Evolutionary conservation across 2,797 vertebrate genomes (phyloP).

Genomic region (Emys orbicularis): DNA sequence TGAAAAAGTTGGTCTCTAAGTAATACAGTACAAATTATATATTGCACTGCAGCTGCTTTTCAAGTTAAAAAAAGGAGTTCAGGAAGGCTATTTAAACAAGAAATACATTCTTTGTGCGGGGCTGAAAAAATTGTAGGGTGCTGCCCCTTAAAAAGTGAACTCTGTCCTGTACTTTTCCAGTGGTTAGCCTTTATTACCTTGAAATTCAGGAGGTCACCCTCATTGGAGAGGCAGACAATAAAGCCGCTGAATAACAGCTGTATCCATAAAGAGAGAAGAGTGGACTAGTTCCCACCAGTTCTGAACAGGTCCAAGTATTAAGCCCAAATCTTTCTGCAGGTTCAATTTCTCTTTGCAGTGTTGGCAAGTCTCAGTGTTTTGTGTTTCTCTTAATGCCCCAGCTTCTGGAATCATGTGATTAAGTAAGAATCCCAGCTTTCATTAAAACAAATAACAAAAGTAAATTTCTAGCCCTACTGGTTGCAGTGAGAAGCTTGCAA

Average conservation of each 20-base stretch:
- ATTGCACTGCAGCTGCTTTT: not conserved
- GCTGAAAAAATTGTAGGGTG: not conserved
- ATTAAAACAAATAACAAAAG: not conserved
- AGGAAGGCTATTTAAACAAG: not conserved
- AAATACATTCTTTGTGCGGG: conserved; percentile 1
- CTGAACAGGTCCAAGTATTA: not conserved
- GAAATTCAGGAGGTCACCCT: not conserved
- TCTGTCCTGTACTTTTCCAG: not conserved
- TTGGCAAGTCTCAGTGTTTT: not conserved
- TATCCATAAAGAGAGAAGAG: not conserved
- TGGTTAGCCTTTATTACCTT: not conserved
- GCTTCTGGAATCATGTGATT: not conserved
- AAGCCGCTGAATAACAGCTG: conserved; percentile 2
- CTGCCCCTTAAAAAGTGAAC: conserved; percentile 4
- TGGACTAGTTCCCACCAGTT: not conserved
- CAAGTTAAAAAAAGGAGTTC: not conserved
- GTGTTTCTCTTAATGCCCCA: not conserved
- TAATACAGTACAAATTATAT: not conserved
- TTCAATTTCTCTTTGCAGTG: not conserved
- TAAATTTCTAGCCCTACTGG: not conserved
- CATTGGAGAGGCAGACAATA: not conserved
- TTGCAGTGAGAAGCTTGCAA: not conserved
- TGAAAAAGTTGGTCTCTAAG: not conserved
- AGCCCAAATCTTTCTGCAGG: not conserved
- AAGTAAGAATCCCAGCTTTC: not conserved